Base-by-base conservation (phyloP, 1,140 invertebrate species). In the Drosophila sp. region DNA sequence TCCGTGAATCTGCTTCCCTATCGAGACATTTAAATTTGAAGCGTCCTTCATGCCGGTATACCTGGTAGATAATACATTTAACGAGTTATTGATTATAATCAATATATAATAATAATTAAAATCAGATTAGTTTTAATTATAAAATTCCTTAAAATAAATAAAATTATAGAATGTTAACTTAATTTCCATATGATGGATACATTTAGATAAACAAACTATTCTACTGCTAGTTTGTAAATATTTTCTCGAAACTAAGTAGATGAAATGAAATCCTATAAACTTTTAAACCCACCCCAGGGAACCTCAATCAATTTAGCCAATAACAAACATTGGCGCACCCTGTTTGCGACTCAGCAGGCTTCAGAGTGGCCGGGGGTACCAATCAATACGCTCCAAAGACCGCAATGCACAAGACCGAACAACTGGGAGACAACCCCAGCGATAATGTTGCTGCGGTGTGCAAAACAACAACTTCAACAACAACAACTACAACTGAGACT, bases 361-460 rank as follows among this genome's bases (percentile, higher is more conserved):
- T 34, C 50, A 66, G 46, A 50, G 57, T 61, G 64, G 62, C 73
- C 36, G 50, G 43, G 71, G 70, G 32, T 11, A 48, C 62, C 81
- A 84, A 84, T 84, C 80, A 80, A 86, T 84, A 80, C 72, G 71
- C 65, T 65, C 65, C 70, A 51, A 59, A 76, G 48, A 75, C 72
- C 63, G 71, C 75, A 75, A 58, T 63, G 50, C 76, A 73, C 48
- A 77, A 64, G 64, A 70, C 53, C 81, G 65, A 84, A 86, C 72
- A 74, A 73, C 56, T 51, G 13, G 62, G 40, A 86, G 78, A 78
- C 63, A 86, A 87, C 76, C 59, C 67, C 82, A 53, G 57, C 66
- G 82, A 86, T 86, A 86, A 87, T 86, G 83, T 87, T 89, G 75
- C 78, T 86, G 82, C 67, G 78, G 82, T 84, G 78, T 54, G 63